Evolutionary conservation across 2,113 vertebrate species (phyloP).

Genomic region (Passer domesticus): DNA sequence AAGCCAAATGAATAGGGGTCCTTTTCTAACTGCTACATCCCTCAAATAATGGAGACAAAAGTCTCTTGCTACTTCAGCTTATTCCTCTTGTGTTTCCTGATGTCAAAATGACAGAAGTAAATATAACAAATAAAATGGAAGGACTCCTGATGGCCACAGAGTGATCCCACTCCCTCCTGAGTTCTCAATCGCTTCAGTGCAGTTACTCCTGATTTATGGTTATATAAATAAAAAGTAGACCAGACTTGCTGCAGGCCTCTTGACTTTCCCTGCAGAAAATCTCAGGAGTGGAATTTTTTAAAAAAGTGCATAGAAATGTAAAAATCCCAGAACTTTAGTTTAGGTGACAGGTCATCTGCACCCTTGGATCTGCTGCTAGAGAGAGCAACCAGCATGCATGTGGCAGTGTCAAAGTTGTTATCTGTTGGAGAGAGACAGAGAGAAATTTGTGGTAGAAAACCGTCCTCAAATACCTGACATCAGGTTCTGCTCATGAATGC

Average conservation of each 20-base stretch:
- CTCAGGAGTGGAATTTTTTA: background rate
- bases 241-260: background rate
- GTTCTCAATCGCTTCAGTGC: background rate
- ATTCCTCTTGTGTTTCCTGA: background rate
- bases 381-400: background rate
- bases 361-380: background rate
- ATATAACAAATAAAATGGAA: background rate
- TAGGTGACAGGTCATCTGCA: background rate
- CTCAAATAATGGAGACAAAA: background rate
- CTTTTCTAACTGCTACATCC: background rate
- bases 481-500: background rate
- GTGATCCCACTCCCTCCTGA: background rate
- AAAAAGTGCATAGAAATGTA: background rate
- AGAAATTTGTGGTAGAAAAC: background rate
- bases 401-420: background rate
- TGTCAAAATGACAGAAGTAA: background rate
- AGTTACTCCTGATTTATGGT: background rate
- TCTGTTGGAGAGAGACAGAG: background rate
- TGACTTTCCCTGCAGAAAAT: background rate
- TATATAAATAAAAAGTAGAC: background rate
- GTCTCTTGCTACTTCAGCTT: background rate
- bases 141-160: background rate
- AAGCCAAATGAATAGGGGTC: background rate
- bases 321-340: background rate
- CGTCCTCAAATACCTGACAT: background rate